phyloP scores from a whole-genome alignment of 1,140 invertebrate genomes.

The Procambarus virginalis region DNA sequence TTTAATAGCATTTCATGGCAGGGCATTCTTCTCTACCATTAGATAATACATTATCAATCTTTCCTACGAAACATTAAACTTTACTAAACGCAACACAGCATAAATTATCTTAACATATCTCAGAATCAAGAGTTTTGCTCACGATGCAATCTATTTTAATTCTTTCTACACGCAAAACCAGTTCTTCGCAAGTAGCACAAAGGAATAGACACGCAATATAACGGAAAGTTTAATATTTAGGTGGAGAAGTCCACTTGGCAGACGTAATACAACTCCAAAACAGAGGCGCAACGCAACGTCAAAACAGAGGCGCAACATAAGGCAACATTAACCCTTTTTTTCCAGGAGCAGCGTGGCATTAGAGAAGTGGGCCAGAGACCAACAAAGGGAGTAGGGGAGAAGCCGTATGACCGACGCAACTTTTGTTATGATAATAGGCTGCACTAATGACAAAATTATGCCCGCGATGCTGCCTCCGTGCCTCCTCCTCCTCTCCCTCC shows the following conservation, averaged over 20 bases:
- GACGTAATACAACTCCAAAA: neutral
- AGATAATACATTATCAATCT: no score
- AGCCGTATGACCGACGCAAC: conserved; percentile 39
- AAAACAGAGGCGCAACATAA: conserved; percentile 12
- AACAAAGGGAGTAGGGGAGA: conserved; percentile 31
- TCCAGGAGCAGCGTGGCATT: neutral
- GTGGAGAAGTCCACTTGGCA: no score
- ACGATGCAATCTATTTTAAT: no score
- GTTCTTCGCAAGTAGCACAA: no score
- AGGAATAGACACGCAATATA: no score
- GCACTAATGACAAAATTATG: conserved; percentile 60
- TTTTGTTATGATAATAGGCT: conserved; percentile 59
- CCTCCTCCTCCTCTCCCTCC: conserved; percentile 5
- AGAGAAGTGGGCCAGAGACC: conserved; percentile 23
- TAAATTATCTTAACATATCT: no score
- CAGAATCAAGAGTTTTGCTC: no score
- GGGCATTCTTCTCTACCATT: no score
- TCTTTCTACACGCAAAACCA: no score
- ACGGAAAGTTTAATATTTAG: no score
- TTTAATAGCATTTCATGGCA: no score
- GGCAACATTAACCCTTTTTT: conserved; percentile 25
- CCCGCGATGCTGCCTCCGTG: conserved; percentile 21
- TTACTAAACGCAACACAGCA: no score
- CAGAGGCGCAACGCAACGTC: conserved; percentile 7
- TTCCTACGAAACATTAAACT: neutral